phyloP scores from a whole-genome alignment of 2,113 vertebrate genomes.

The Scatophagus argus region DNA sequence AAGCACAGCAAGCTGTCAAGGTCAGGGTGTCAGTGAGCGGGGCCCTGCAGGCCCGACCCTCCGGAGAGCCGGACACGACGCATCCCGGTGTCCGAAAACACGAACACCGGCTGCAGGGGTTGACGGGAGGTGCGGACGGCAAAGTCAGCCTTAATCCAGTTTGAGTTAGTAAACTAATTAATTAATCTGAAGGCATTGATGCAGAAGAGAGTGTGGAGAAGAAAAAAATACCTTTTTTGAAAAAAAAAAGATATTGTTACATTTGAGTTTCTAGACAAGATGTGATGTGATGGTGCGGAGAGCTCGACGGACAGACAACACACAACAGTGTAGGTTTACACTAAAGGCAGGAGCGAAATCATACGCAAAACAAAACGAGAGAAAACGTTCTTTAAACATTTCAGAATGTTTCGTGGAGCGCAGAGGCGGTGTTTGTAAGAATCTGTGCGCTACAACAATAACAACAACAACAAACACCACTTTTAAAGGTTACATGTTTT shows the following conservation, averaged over 20 bases:
- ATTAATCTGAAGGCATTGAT: not conserved
- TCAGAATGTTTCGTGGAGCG: no score
- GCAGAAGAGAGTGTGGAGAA: no score
- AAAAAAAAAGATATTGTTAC: no score
- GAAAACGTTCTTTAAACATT: no score
- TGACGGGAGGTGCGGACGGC: not conserved
- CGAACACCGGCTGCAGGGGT: not conserved
- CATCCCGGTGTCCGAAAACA: slow-evolving; percentile 3
- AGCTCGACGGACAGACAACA: not conserved
- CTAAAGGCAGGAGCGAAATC: not conserved
- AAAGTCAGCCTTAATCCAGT: not conserved
- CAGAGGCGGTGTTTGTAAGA: not conserved
- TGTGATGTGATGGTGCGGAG: not conserved
- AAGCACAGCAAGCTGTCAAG: slow-evolving; percentile 84
- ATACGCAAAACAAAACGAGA: not conserved
- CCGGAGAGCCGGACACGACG: slow-evolving; percentile 22
- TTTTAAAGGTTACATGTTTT: not conserved
- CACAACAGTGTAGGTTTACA: not conserved
- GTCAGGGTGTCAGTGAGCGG: slow-evolving; percentile 81
- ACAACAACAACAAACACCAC: not conserved
- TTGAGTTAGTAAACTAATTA: not conserved
- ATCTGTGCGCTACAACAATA: not conserved
- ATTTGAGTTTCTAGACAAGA: not conserved
- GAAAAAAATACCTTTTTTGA: not conserved
- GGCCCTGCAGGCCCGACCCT: slow-evolving; percentile 37